Evolutionary conservation across 23 tunicate species (phyloP).

Genomic region (Phallusia fumigata): DNA sequence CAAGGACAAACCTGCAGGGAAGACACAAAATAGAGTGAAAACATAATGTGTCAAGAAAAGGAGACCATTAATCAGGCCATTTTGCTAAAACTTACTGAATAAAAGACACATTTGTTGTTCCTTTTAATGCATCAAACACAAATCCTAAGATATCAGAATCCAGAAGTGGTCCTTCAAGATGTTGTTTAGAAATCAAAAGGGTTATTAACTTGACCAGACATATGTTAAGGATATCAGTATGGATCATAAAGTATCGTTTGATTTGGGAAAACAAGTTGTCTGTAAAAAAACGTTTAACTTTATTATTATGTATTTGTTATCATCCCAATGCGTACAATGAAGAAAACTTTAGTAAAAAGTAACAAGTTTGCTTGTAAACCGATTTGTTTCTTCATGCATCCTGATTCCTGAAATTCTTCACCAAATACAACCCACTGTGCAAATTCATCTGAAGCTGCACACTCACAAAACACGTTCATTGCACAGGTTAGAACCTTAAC

Average conservation of each 20-base stretch:
- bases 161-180: neutral
- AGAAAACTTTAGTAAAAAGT: too few species aligned
- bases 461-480: neutral
- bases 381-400: neutral
- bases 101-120: neutral
- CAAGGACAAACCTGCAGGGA: too few species aligned
- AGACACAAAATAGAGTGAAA: too few species aligned
- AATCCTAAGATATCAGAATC: neutral
- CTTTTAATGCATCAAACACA: constrained; percentile 4
- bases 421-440: neutral
- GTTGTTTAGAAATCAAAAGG: neutral
- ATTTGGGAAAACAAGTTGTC: neutral
- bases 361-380: neutral
- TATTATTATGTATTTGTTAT: too few species aligned
- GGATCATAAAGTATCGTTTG: neutral
- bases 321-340: too few species aligned
- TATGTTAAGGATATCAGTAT: neutral
- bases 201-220: neutral
- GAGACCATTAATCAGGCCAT: neutral
- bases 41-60: too few species aligned
- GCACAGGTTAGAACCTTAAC: neutral
- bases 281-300: neutral
- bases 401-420: neutral
- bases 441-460: neutral
- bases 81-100: neutral